Base-by-base conservation (phyloP, 1,140 invertebrate species). In the Augochlora pura region DNA sequence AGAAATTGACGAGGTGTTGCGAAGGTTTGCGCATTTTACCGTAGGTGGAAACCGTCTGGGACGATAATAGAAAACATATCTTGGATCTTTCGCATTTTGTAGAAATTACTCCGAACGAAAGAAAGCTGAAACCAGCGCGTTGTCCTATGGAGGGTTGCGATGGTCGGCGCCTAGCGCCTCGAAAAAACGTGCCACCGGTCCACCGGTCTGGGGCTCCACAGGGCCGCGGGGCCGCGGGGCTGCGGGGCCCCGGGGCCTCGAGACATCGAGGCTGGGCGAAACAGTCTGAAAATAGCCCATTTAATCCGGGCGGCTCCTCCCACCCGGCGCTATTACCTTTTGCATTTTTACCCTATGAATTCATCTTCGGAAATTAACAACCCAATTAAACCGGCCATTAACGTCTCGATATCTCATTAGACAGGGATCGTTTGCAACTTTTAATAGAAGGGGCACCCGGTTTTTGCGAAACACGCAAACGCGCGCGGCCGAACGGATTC, bases 291-390 rank as follows among this genome's bases (percentile, higher is more conserved):
- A 90, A 90, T 87, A 88, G 84, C 86, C 87, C 85, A 87, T 90
- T 92, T 90, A 90, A 91, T 90, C 80, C 86, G 77, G 68, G 60
- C 60, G 59, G 73, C 80, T 88, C 87, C 87, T 83, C 90, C 88
- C 84, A 84, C 87, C 85, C 82, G 80, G 71, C 88, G 88, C 87
- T 90, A 90, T 90, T 88, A 89, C 85, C 80, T 91, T 87, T 90
- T 90, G 88, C 88, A 91, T 90, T 91, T 91, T 88, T 87, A 86
- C 85, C 86, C 88, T 91, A 90, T 90, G 91, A 91, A 91, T 91
- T 90, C 90, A 91, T 91, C 87, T 89, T 78, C 73, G 83, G 86
- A 91, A 91, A 91, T 91, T 91, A 91, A 91, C 87, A 87, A 88
- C 87, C 90, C 90, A 91, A 91, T 91, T 91, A 91, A 91, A 90